Evolutionary conservation across 2,888 invertebrate genomes (phyloP).

Genomic region (Metallyticus violacea): DNA sequence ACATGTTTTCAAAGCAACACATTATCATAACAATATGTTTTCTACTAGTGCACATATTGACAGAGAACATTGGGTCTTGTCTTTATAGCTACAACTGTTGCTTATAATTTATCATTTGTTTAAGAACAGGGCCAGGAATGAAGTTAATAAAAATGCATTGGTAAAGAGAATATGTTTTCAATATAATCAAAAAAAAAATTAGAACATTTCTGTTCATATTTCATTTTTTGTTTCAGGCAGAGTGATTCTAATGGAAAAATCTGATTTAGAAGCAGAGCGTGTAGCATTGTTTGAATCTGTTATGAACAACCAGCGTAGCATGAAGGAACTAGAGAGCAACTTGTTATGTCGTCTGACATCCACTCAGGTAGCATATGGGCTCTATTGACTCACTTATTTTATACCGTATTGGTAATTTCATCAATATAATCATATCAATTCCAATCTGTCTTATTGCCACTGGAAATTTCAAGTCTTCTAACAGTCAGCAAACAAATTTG

Average conservation of each 20-base stretch:
- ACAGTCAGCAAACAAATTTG: no score
- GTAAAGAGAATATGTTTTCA: no score
- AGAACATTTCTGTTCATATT: neutral
- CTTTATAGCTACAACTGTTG: no score
- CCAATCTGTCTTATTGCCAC: no score
- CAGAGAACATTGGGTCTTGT: no score
- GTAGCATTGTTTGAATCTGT: conserved; percentile 93
- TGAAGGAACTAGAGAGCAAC: conserved; percentile 94
- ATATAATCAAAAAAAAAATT: neutral
- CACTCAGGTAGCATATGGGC: conserved; percentile 56
- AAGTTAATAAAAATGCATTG: neutral
- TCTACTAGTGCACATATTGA: no score
- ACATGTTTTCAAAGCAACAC: no score
- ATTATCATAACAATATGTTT: no score
- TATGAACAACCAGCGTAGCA: conserved; percentile 91
- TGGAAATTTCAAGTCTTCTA: no score
- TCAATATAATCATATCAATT: no score
- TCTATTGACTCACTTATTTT: neutral
- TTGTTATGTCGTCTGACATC: conserved; percentile 87
- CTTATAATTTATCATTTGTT: no score
- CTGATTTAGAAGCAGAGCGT: conserved; percentile 90
- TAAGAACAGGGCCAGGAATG: neutral
- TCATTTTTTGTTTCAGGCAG: conserved; percentile 50
- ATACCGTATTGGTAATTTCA: no score
- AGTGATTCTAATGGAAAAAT: conserved; percentile 94